Evolutionary conservation across 1,140 invertebrate genomes (phyloP).

Genomic region (Cotesia typhae): DNA sequence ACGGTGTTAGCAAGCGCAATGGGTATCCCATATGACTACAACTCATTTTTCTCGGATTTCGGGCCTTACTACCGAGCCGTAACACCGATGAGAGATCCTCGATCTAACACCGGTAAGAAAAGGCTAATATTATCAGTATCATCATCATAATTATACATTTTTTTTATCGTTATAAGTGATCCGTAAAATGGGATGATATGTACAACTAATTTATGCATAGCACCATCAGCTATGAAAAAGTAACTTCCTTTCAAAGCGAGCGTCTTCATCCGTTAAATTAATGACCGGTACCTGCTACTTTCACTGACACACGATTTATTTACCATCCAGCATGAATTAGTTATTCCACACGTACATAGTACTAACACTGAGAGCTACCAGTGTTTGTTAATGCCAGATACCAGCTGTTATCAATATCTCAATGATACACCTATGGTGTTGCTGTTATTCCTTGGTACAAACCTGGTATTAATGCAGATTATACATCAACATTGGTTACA

Average conservation of each 20-base stretch:
- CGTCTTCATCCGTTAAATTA: constrained; percentile 30
- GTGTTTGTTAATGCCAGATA: constrained; percentile 9
- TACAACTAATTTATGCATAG: constrained; percentile 13
- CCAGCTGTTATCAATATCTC: background rate
- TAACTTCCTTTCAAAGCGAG: constrained; percentile 22
- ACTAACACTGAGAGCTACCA: background rate
- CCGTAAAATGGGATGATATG: constrained; percentile 27
- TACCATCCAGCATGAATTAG: too few relatives aligned
- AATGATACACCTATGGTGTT: background rate
- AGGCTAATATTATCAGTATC: too few relatives aligned
- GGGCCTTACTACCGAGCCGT: constrained; percentile 49
- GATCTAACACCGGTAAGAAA: constrained; percentile 51
- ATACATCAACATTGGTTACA: background rate
- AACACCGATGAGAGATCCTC: constrained; percentile 55
- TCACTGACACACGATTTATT: constrained; percentile 24
- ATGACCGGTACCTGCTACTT: constrained; percentile 15
- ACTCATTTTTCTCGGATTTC: constrained; percentile 58
- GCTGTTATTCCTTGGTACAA: background rate
- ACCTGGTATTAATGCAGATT: constrained; percentile 4
- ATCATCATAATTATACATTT: too few relatives aligned
- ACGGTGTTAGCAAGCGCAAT: constrained; percentile 46
- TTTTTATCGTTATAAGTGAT: constrained; percentile 14
- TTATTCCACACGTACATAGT: too few relatives aligned
- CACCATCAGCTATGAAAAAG: too few relatives aligned
- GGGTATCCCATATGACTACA: constrained; percentile 52